Evolutionary conservation across 2,797 vertebrate genomes (phyloP).

Genomic region (Nyctalus aviator): DNA sequence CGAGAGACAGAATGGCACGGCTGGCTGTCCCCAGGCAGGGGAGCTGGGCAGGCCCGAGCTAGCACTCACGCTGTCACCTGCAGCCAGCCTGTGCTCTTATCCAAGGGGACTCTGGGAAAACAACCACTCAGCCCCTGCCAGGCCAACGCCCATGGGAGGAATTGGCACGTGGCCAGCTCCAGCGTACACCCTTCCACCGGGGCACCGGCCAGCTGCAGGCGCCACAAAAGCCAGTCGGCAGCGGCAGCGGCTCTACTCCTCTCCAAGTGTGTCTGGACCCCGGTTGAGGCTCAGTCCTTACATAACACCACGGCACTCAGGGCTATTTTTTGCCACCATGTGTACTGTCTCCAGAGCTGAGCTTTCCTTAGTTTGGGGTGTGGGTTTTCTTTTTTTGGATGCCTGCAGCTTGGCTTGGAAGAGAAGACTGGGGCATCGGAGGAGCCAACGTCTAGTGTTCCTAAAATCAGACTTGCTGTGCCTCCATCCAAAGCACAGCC

Average conservation of each 20-base stretch:
- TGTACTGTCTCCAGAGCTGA: background rate
- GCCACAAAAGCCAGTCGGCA: background rate
- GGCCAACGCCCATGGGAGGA: background rate
- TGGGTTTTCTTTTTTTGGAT: background rate
- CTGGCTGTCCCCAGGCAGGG: background rate
- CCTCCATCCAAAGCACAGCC: background rate
- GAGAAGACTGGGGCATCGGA: background rate
- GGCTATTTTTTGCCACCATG: constrained; percentile 1
- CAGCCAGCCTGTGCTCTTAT: accelerated
- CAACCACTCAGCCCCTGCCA: accelerated
- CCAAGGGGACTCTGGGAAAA: background rate
- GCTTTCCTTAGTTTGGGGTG: background rate
- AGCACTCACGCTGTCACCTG: accelerated
- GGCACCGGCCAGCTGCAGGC: background rate
- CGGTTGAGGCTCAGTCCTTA: background rate
- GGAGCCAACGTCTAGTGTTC: background rate
- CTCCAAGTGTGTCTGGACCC: background rate
- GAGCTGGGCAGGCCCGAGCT: accelerated
- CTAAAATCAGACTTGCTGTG: background rate
- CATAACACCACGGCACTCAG: accelerated
- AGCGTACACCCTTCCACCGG: accelerated
- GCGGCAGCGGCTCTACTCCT: background rate
- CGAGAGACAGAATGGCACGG: background rate
- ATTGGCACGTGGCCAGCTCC: accelerated
- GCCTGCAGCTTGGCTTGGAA: background rate